Percentiles rank a stretch among this genome's conserved stretches.
phyloP scores from a whole-genome alignment of 2,797 vertebrate species.

The Fistularia tabacaria region DNA sequence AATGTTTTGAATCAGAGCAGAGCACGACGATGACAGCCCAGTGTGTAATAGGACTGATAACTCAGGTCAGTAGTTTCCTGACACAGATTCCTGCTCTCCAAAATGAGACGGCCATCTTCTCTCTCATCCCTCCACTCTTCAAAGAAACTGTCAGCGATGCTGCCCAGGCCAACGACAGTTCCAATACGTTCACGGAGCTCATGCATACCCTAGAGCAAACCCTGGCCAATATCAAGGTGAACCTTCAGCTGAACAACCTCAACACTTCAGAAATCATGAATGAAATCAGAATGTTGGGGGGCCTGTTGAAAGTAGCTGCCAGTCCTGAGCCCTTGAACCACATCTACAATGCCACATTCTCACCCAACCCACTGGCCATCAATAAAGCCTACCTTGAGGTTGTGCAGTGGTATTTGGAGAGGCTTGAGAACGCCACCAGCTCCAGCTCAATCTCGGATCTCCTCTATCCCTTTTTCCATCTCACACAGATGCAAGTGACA shows the following conservation, averaged over 20 bases:
- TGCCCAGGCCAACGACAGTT: constrained; percentile 23
- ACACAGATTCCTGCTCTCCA: constrained; percentile 35
- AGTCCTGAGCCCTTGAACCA: constrained; percentile 35
- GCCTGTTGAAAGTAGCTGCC: constrained; percentile 50
- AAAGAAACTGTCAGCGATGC: constrained; percentile 39
- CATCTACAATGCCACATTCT: constrained; percentile 39
- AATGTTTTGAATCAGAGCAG: constrained; percentile 59
- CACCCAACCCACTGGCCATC: constrained; percentile 24
- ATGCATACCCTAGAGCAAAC: constrained; percentile 40
- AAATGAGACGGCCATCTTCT: constrained; percentile 48
- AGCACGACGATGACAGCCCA: constrained; percentile 24
- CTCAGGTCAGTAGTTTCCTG: constrained; percentile 49
- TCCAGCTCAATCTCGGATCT: constrained; percentile 48
- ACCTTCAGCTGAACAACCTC: constrained; percentile 52
- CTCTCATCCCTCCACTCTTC: constrained; percentile 46
- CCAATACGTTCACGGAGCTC: constrained; percentile 24
- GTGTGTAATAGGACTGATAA: constrained; percentile 59
- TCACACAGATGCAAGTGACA: constrained; percentile 61
- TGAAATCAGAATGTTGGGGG: constrained; percentile 64
- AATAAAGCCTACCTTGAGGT: constrained; percentile 56
- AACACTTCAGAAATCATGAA: constrained; percentile 59
- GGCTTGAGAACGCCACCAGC: constrained; percentile 61
- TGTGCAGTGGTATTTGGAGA: constrained; percentile 69
- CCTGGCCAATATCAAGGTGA: constrained; percentile 57
- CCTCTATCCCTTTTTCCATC: constrained; percentile 53